Conservation (phyloP, 1,140 invertebrate genomes). For the Chironomus striatipennis region DNA sequence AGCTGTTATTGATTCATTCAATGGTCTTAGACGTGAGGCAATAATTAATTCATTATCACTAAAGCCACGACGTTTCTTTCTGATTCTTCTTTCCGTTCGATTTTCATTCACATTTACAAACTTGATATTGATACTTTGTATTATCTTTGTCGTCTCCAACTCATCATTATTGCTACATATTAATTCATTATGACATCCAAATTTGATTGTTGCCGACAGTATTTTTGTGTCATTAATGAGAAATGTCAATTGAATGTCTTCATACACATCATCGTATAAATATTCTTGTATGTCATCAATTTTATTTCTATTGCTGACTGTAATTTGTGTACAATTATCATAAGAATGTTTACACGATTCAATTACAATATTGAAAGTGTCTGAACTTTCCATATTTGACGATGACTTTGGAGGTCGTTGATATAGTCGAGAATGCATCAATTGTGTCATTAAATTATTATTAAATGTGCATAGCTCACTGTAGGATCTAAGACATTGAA, state of each 20-base stretch:
- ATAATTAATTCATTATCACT: neutral
- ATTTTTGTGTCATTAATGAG: conserved; percentile 10
- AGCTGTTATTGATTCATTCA: neutral
- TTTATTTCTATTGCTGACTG: neutral
- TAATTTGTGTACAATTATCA: neutral
- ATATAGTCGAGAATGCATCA: neutral
- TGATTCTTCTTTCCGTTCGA: neutral
- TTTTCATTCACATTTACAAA: neutral
- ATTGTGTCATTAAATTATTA: neutral
- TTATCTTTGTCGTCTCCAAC: neutral
- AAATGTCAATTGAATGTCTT: neutral
- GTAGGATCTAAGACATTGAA: neutral
- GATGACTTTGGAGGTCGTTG: neutral
- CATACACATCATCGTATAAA: neutral
- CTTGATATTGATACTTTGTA: neutral
- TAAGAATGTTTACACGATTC: neutral
- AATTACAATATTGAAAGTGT: neutral
- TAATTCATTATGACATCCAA: conserved; percentile 10
- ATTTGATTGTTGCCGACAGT: neutral
- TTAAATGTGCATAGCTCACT: neutral
- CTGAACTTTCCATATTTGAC: neutral
- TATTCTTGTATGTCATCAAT: neutral
- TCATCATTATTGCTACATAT: neutral
- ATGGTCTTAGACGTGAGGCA: neutral
- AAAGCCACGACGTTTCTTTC: neutral